Percentiles rank a stretch among this genome's conserved stretches.
phyloP scores from a whole-genome alignment of 2,888 invertebrate genomes.

The Cryptophagus acutangulus region DNA sequence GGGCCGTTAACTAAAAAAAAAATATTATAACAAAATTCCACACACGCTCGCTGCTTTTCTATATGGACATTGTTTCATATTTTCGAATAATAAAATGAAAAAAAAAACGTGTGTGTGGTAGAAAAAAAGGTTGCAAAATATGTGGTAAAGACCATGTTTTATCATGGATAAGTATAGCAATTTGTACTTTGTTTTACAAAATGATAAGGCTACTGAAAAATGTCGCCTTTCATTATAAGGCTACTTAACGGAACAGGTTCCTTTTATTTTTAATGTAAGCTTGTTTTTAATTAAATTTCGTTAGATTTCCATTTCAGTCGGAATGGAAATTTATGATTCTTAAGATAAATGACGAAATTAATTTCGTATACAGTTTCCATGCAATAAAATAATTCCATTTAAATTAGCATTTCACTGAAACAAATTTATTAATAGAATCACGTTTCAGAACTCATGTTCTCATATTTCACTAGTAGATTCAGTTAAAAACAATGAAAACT shows the following conservation, averaged over 20 bases:
- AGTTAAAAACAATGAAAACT: background rate
- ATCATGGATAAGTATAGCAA: slow-evolving; percentile 41
- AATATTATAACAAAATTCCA: slow-evolving; percentile 7
- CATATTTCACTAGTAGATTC: background rate
- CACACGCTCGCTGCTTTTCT: too few relatives aligned
- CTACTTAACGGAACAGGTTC: slow-evolving; percentile 18
- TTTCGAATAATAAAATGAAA: background rate
- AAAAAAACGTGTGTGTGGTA: slow-evolving; percentile 16
- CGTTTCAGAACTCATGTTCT: background rate
- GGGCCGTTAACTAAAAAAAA: background rate
- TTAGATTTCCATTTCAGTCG: too few relatives aligned
- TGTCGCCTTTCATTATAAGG: slow-evolving; percentile 20
- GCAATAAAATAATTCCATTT: too few relatives aligned
- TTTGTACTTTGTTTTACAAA: slow-evolving; percentile 42
- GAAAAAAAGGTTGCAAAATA: slow-evolving; percentile 38
- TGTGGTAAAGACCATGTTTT: slow-evolving; percentile 41
- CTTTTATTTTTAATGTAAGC: too few relatives aligned
- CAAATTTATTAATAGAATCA: slow-evolving; percentile 1
- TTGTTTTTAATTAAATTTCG: too few relatives aligned
- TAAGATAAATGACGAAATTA: too few relatives aligned
- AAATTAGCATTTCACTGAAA: too few relatives aligned
- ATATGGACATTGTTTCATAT: too few relatives aligned
- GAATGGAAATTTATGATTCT: too few relatives aligned
- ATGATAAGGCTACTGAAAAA: slow-evolving; percentile 42
- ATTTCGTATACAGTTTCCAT: too few relatives aligned